Evolutionary conservation across 2,888 invertebrate genomes (phyloP).

Genomic region (Mayetiola destructor): DNA sequence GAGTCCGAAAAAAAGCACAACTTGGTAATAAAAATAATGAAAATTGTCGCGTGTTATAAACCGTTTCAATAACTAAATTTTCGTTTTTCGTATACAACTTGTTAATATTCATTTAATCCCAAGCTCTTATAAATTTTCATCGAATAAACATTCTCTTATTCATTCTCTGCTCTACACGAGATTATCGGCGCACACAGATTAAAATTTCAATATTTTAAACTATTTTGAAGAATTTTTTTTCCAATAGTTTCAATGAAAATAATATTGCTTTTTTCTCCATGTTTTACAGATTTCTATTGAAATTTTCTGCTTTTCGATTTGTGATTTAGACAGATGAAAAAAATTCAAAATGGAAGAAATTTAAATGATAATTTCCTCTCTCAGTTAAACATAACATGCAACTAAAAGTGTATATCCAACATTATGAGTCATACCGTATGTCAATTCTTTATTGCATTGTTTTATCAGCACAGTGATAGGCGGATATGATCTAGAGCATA

Average conservation of each 20-base stretch:
- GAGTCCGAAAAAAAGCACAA: too few species aligned
- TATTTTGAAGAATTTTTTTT: too few species aligned
- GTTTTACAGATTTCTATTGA: not conserved
- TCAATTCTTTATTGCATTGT: too few species aligned
- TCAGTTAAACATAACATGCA: not conserved
- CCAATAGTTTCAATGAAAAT: too few species aligned
- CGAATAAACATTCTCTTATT: not conserved
- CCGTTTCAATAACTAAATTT: not conserved
- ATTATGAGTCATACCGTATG: too few species aligned
- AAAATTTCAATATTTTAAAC: too few species aligned
- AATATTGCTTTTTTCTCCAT: too few species aligned
- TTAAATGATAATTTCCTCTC: conserved; percentile 12
- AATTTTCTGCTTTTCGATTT: not conserved
- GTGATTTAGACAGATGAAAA: not conserved
- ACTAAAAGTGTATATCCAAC: not conserved
- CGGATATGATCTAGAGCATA: too few species aligned
- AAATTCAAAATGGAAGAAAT: conserved; percentile 11
- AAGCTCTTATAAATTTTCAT: not conserved
- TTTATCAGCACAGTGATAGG: too few species aligned
- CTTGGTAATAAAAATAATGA: not conserved
- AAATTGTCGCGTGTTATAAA: not conserved
- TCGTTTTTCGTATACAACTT: conserved; percentile 2
- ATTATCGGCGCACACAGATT: too few species aligned
- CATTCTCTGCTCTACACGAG: too few species aligned
- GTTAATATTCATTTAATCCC: not conserved